A percentile compares a stretch with the other conserved stretches of the same genome.
Evolutionary conservation across 2,113 vertebrate genomes (phyloP).

Genomic region (Oceanodroma tethys): DNA sequence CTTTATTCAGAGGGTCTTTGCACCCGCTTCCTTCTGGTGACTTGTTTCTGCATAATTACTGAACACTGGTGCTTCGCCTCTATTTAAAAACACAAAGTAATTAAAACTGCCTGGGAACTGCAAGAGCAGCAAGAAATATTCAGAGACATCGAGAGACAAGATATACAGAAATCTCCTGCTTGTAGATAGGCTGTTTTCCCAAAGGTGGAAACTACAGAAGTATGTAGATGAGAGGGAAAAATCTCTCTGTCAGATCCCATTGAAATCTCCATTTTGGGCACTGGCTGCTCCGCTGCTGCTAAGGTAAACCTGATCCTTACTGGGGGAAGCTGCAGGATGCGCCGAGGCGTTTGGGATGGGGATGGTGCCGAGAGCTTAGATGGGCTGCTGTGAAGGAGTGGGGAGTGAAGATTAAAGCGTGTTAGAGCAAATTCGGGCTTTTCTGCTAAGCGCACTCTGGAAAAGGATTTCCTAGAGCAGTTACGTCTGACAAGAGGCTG

Average conservation of each 20-base stretch:
- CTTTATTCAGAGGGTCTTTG: slow-evolving; percentile 14
- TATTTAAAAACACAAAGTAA: slow-evolving; percentile 11
- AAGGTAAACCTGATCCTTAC: slow-evolving; percentile 64
- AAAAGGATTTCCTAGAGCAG: background rate
- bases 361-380: background rate
- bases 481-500: background rate
- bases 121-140: slow-evolving; percentile 15
- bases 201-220: slow-evolving; percentile 43
- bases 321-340: background rate
- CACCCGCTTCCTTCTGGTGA: background rate
- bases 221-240: slow-evolving; percentile 46
- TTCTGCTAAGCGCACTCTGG: background rate
- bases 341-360: background rate
- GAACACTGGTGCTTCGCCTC: slow-evolving; percentile 5
- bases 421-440: background rate
- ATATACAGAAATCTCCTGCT: slow-evolving; percentile 22
- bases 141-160: slow-evolving; percentile 2
- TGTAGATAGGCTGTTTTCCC: slow-evolving; percentile 30
- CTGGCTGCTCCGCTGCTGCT: slow-evolving; percentile 34
- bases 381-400: background rate
- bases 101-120: slow-evolving; percentile 42
- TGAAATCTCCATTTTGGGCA: slow-evolving; percentile 55
- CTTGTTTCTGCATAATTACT: slow-evolving; percentile 24
- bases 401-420: background rate
- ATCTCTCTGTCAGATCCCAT: background rate